Evolutionary conservation across 2,888 invertebrate species (phyloP).

Genomic region (Eupithecia vulgata): DNA sequence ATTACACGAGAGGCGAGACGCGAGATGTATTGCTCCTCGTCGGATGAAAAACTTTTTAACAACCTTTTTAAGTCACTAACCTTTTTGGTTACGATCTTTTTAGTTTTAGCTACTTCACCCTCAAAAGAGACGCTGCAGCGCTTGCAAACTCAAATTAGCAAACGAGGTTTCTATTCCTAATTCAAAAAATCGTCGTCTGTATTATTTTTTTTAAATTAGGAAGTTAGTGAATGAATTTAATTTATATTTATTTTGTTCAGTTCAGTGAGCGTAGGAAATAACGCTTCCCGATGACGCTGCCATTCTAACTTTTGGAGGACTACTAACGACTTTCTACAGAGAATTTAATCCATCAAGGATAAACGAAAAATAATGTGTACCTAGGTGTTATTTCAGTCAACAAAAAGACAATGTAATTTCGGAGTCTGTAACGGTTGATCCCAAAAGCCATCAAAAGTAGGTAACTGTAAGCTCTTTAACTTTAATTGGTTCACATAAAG

Average conservation of each 20-base stretch:
- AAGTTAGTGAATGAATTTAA: no score
- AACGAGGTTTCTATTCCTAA: background rate
- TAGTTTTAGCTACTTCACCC: background rate
- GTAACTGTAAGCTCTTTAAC: conserved; percentile 47
- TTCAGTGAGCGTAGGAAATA: background rate
- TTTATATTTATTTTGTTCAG: background rate
- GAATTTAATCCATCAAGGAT: background rate
- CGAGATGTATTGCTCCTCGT: conserved; percentile 13
- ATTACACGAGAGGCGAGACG: conserved; percentile 17
- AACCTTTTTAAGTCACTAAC: background rate
- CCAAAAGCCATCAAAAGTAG: conserved; percentile 43
- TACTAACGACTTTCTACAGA: background rate
- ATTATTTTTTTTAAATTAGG: no score
- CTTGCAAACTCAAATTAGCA: background rate
- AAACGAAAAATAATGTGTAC: background rate
- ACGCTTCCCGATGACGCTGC: no score
- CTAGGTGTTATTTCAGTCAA: background rate
- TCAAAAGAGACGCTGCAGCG: background rate
- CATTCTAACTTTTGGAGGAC: background rate
- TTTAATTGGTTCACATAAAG: conserved; percentile 49
- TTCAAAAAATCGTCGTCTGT: background rate
- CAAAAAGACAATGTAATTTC: conserved; percentile 20
- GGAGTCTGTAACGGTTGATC: conserved; percentile 15
- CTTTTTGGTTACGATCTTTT: background rate
- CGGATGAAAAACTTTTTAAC: conserved; percentile 15